Evolutionary conservation across 2,888 invertebrate genomes (phyloP), one percentile per base, ranked within the genome.

Genomic region (Acleris emargana): DNA sequence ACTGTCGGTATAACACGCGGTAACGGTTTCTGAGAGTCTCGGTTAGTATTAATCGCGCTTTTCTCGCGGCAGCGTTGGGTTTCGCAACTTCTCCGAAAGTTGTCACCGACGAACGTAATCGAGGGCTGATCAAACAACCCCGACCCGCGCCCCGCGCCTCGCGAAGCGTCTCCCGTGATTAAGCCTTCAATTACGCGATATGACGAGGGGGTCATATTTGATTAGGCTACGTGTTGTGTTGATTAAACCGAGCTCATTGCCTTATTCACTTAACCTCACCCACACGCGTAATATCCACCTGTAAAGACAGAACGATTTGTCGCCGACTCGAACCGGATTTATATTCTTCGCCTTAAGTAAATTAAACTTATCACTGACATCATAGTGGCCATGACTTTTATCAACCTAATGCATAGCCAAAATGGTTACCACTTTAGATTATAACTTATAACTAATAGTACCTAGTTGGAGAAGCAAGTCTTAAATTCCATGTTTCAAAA

Each of bases 211-310:
- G 86, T 89, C 88, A 91, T 91, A 90, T 92, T 91, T 91, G 91
- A 91, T 91, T 90, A 92, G 87, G 85, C 84, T 86, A 87, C 86
- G 85, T 86, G 89, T 89, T 88, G 86, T 89, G 89, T 90, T 89
- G 88, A 91, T 91, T 91, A 91, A 91, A 90, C 86, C 82, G 81
- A 90, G 87, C 87, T 89, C 89, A 90, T 91, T 91, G 88, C 88
- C 84, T 86, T 88, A 89, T 87, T 88, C 86, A 84, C 83, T 88
- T 84, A 82, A 80, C 76, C 77, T 78, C 83, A 76, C 81, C 82
- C 80, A 82, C 83, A 76, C 79, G 69, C 68, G 74, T 77, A 74
- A 76, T 77, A 77, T 76, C 73, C 76, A 78, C 80, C 78, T 79
- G 75, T 72, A 71, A 66, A 61, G 53, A 38, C 60, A 43, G 61